These are phyloP conservation scores for Phodopus roborovskii DNA, from an alignment of 2,113 vertebrate species.

Conservation along the genomic window DNA sequence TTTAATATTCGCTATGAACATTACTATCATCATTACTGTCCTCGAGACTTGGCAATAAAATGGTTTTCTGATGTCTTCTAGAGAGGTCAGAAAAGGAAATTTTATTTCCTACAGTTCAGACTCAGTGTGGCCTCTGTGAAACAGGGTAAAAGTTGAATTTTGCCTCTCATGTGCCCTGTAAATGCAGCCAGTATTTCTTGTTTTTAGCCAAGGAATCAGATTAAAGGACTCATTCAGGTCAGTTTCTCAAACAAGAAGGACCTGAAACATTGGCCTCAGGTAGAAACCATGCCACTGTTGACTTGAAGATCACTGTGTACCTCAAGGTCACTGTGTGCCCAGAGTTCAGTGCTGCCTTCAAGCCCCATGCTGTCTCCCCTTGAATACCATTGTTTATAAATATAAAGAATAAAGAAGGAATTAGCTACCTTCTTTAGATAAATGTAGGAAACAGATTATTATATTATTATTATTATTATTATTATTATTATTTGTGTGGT, in stretches of 20 bases:
- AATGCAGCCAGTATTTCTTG: neutral
- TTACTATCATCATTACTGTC: constrained; percentile 25
- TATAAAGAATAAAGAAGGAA: neutral
- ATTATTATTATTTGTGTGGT: neutral
- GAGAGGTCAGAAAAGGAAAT: constrained; percentile 39
- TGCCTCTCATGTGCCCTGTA: neutral
- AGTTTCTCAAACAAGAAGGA: neutral
- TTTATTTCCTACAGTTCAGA: neutral
- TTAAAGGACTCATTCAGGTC: neutral
- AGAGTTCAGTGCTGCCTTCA: neutral
- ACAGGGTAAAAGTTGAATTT: neutral
- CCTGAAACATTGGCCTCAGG: neutral
- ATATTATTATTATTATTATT: neutral
- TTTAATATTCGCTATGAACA: neutral
- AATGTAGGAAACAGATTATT: neutral
- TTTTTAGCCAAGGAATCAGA: neutral
- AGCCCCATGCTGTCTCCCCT: neutral
- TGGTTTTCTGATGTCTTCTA: neutral
- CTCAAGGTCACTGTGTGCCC: neutral
- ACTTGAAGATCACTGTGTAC: neutral
- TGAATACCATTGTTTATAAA: neutral
- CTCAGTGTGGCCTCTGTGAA: neutral
- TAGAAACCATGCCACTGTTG: neutral
- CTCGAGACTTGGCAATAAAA: neutral
- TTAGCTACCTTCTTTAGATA: neutral